Conservation (phyloP, 2,797 vertebrate genomes). For the Eleutherodactylus coqui region DNA sequence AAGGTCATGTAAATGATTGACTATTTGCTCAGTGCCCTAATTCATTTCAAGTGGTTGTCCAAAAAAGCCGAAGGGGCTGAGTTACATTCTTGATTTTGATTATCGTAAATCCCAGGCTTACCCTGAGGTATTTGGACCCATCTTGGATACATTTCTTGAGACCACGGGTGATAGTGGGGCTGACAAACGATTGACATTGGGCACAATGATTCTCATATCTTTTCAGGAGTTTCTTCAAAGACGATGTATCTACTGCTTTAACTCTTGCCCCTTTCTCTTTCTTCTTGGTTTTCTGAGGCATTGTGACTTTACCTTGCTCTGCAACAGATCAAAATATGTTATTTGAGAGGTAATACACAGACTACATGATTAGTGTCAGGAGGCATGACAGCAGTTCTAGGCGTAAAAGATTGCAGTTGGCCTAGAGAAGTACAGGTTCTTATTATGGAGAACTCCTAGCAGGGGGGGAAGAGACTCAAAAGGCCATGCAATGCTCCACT, state of each 20-base stretch:
- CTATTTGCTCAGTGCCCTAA: no score
- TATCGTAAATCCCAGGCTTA: not conserved
- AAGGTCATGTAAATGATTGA: not conserved
- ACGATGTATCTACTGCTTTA: not conserved
- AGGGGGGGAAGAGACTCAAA: no score
- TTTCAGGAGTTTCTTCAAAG: constrained; percentile 69
- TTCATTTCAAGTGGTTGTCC: no score
- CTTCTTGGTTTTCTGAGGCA: constrained; percentile 59
- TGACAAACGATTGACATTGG: constrained; percentile 61
- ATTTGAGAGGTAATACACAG: not conserved
- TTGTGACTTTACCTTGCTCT: constrained; percentile 5
- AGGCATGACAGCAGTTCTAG: no score
- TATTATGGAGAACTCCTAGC: no score
- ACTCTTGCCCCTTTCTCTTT: constrained; percentile 49
- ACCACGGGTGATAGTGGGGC: constrained; percentile 63
- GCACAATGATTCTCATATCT: constrained; percentile 66
- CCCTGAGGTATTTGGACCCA: constrained; percentile 30
- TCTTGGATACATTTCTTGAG: constrained; percentile 65
- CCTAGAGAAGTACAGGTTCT: no score
- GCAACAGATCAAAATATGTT: not conserved
- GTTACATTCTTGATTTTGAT: not conserved
- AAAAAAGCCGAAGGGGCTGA: no score
- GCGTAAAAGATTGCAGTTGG: no score
- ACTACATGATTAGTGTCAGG: no score
- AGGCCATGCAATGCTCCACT: no score